phyloP scores from a whole-genome alignment of 2,113 vertebrate genomes.

The Sitta europaea region DNA sequence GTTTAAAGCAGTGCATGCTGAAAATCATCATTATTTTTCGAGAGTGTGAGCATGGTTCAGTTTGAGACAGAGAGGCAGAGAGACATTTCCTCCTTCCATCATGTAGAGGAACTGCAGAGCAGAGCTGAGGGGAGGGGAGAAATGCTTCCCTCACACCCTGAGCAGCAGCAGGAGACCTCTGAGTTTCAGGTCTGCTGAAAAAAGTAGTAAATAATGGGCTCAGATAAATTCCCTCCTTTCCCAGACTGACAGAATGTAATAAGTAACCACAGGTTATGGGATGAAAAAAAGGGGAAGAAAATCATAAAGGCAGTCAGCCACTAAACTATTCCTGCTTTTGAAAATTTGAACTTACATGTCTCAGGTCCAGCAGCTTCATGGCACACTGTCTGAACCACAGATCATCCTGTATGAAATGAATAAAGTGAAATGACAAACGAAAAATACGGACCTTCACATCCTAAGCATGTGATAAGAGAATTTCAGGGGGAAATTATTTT shows the following conservation, averaged over 20 bases:
- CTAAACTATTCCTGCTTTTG: background rate
- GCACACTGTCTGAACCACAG: background rate
- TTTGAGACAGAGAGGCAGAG: background rate
- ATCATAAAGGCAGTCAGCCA: background rate
- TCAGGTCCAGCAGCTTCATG: background rate
- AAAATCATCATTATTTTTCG: background rate
- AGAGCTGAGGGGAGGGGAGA: background rate
- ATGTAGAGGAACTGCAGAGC: background rate
- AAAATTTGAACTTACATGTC: background rate
- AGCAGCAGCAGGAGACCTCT: background rate
- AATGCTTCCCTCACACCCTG: background rate
- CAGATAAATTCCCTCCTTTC: background rate
- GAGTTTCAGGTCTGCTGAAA: background rate
- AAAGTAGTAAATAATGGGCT: background rate
- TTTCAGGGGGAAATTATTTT: background rate
- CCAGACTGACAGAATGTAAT: background rate
- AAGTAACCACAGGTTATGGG: background rate
- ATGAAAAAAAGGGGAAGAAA: background rate
- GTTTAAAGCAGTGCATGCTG: background rate
- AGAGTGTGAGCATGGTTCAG: background rate
- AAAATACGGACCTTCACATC: background rate
- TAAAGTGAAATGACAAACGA: background rate
- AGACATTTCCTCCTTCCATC: background rate
- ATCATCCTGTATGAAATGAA: background rate
- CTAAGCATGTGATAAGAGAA: background rate